Base-by-base conservation (phyloP, 2,113 vertebrate species). In the Spea multiplicata region DNA sequence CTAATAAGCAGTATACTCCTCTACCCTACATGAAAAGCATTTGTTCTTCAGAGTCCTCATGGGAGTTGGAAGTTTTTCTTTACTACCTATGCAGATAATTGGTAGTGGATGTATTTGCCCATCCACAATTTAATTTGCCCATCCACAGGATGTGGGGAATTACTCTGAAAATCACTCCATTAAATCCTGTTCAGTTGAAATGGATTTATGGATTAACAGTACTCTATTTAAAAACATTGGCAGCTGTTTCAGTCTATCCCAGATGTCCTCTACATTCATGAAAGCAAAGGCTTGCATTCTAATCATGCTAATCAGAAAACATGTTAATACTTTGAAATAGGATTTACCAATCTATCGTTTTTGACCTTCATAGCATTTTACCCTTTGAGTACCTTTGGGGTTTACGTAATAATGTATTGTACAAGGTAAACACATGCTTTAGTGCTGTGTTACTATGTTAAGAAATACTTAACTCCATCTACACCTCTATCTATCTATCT, bases 121-220 rank as follows among this genome's bases (percentile, higher is more conserved):
- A 16, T 49, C 44, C 67, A 52, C 46, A 62, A 49, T 44, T 57
- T 62, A 66, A 77, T 71, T 71, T 71, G 47, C 46, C 74, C 76
- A 71, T 78, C 55, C 68, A 30, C 55, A 71, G 69, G 67, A 71
- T 71, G 44, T 44, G 44, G 59, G 30, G 67, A 78, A 78, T 78
- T 78, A 65, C 68, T 62, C 55, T 49, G 59, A 71, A 78, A 71
- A 76, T 46, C 66, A 76, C 66, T 76, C 66, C 75, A 76, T 44
- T 76, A 76, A 76, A 76, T 76, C 75, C 75, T 76, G n/a, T 76
- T 76, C 75, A 76, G 70, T 48, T 70, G 67, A 71, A 64, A 78
- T 78, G 76, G 76, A 78, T 78, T 78, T 78, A 64, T 78, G 68
- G 76, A 78, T 78, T 78, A 78, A 62, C 68, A 71, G 76, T 71